Evolutionary conservation across 1,140 invertebrate species (phyloP), one percentile per base, ranked within the genome.

Genomic region (Zaprionus camerounensis): DNA sequence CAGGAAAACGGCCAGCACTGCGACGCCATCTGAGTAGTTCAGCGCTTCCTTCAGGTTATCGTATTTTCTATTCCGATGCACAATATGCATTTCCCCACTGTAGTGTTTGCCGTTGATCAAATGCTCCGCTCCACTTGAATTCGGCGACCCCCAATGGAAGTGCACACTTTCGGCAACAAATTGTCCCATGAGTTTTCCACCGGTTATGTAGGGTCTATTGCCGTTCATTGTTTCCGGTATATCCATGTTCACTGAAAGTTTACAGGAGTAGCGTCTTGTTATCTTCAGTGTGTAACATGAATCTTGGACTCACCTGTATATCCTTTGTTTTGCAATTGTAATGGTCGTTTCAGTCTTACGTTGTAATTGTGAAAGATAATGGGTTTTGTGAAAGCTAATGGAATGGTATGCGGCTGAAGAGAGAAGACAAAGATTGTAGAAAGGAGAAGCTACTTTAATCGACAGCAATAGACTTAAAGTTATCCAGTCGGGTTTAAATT

Each of bases 281-380:
- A 17, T 24, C 4, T 36, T 3, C 1, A 62, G 13, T 15, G 17
- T n/a, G 12, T 17, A 4, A 34, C 31, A 13, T 12, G 9, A n/a
- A 17, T 17, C 6, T 44, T 44, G 7, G 6, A 71, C 76, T 55
- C 92, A 95, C 95, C 95, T 69, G 95, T 95, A 91, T 96, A 94
- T 46, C 95, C 95, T 83, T 95, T 95, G 81, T 96, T 96, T 12
- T 92, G 93, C 46, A 95, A 86, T n/a, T 91, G 93, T 17, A 96
- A 76, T 2, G 94, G 94, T 20, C 91, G 91, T 17, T 93, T 93
- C 0, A 96, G 91, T 28, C 93, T 94, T 82, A 95, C 94, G 72
- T 95, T 95, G 82, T 95, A 96, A 24, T 95, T 94, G 62, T 94
- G 94, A 75, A 95, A 94, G 80, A 95, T 94, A 70, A 96, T 93